Percentiles rank a stretch among this genome's conserved stretches.
Conservation (phyloP, 2,797 vertebrate species). For the Ciconia nigra region DNA sequence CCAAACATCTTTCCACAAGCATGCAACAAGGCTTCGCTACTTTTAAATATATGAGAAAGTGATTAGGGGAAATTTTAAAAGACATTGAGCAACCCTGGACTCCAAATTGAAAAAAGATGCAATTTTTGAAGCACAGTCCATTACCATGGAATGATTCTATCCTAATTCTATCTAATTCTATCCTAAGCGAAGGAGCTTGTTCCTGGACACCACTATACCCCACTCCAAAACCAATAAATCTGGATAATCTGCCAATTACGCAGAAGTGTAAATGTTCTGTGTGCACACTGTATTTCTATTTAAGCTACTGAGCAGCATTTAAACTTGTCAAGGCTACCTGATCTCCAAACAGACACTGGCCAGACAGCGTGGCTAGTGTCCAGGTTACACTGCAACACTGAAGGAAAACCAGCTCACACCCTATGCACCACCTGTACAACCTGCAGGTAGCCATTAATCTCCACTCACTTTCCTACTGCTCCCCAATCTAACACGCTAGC, state of each 20-base stretch:
- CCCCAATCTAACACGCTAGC: not conserved
- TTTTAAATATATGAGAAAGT: not conserved
- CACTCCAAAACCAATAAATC: not conserved
- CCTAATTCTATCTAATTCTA: too few species aligned
- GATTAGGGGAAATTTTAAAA: not conserved
- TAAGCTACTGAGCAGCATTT: not conserved
- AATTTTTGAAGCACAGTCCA: not conserved
- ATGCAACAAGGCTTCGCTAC: not conserved
- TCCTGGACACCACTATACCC: not conserved
- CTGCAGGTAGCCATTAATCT: not conserved
- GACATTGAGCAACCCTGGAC: not conserved
- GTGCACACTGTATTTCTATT: not conserved
- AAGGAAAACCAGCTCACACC: not conserved
- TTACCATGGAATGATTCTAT: rapidly evolving
- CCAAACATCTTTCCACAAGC: slow-evolving; percentile 23
- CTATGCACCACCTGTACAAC: not conserved
- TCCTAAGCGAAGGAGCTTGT: not conserved
- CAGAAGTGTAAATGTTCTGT: not conserved
- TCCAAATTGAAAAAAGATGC: not conserved
- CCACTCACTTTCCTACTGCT: not conserved
- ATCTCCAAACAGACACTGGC: not conserved
- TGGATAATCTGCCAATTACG: not conserved
- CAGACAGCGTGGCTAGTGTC: not conserved
- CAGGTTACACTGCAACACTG: not conserved
- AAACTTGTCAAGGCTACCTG: not conserved